A percentile compares a stretch with the other conserved stretches of the same genome.
These are phyloP conservation scores for Euwallacea fornicatus DNA, from an alignment of 1,140 invertebrate species.

Conservation along the genomic window DNA sequence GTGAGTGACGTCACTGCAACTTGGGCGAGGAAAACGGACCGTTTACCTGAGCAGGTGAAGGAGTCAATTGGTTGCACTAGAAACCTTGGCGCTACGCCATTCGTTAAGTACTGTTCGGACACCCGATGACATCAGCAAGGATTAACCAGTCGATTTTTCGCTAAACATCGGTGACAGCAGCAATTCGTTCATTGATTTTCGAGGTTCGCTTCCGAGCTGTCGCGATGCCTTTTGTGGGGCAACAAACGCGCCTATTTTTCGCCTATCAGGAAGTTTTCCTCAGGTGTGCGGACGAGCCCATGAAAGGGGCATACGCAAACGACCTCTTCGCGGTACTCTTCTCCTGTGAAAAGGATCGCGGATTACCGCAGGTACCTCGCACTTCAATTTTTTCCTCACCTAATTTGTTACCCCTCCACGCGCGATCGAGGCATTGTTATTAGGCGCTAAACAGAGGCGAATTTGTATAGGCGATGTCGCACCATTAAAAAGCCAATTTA, in stretches of 20 bases:
- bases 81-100: neutral
- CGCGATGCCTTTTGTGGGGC: too few species aligned
- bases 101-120: too few species aligned
- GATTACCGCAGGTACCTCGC: constrained; percentile 25
- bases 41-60: constrained; percentile 1
- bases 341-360: constrained; percentile 23
- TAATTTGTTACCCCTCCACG: too few species aligned
- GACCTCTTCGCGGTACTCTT: constrained; percentile 8
- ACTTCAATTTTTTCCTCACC: constrained; percentile 6
- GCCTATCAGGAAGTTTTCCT: constrained; percentile 2
- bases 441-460: too few species aligned
- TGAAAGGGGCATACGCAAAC: constrained; percentile 17
- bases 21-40: neutral
- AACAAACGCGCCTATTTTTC: too few species aligned
- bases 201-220: too few species aligned
- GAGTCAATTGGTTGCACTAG: constrained; percentile 5
- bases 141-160: too few species aligned
- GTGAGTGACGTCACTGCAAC: constrained; percentile 1
- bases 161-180: too few species aligned
- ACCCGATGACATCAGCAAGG: too few species aligned
- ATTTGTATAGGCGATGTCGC: too few species aligned
- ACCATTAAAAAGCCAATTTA: neutral
- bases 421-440: too few species aligned
- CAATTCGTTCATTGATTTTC: too few species aligned
- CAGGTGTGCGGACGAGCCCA: constrained; percentile 17